phyloP scores from a whole-genome alignment of 2,888 invertebrate species.

The Parnassius glacialis region DNA sequence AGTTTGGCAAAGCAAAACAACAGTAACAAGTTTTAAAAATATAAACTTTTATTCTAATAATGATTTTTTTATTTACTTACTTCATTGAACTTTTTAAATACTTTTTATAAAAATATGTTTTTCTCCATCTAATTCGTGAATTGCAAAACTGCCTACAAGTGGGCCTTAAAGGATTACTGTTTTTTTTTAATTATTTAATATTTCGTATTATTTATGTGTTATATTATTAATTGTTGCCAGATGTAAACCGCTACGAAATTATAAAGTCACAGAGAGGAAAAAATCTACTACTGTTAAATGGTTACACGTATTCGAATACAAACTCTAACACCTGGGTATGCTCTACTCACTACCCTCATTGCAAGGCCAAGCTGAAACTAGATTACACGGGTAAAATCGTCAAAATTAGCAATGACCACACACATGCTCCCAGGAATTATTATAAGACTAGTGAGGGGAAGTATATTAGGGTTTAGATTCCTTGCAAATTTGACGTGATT shows the following conservation, averaged over 20 bases:
- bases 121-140: too few relatives aligned
- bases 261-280: constrained; percentile 43
- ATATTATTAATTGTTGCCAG: constrained; percentile 3
- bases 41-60: too few relatives aligned
- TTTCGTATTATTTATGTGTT: neutral
- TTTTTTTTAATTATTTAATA: too few relatives aligned
- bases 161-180: too few relatives aligned
- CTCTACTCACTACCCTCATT: constrained; percentile 41
- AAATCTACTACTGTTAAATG: constrained; percentile 39
- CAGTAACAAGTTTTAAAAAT: too few relatives aligned
- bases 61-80: too few relatives aligned
- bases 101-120: too few relatives aligned
- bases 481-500: too few relatives aligned
- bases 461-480: neutral
- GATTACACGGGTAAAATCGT: constrained; percentile 35
- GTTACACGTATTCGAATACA: constrained; percentile 40
- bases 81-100: too few relatives aligned
- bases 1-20: too few relatives aligned
- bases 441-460: constrained; percentile 25
- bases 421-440: constrained; percentile 38
- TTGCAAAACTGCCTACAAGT: too few relatives aligned
- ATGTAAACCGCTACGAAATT: constrained; percentile 24
- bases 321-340: constrained; percentile 42
- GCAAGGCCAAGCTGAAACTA: constrained; percentile 40
- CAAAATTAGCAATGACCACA: constrained; percentile 34